Percentiles rank a stretch among this genome's conserved stretches.
Evolutionary conservation across 1,140 invertebrate species (phyloP).

Genomic region (Ditylenchus dipsaci): DNA sequence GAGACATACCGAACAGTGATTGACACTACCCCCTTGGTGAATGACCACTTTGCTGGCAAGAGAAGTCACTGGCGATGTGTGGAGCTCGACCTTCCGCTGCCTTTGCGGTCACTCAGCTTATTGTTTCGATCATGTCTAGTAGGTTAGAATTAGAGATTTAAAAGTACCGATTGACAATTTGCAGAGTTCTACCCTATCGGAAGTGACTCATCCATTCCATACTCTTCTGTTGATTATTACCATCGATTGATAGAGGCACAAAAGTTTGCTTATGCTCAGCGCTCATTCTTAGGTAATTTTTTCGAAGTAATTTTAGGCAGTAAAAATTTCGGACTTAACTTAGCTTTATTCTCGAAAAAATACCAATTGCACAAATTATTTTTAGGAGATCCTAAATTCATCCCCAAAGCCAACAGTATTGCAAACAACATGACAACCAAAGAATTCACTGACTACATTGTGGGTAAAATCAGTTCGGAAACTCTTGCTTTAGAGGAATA

Average conservation of each 20-base stretch:
- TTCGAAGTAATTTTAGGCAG: conserved; percentile 8
- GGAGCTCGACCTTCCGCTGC: conserved; percentile 38
- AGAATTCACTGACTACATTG: conserved; percentile 39
- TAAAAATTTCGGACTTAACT: no score
- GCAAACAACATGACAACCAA: conserved; percentile 42
- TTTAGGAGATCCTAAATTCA: conserved; percentile 75
- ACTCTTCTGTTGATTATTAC: conserved; percentile 62
- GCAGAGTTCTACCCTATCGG: conserved; percentile 42
- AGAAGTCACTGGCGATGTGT: conserved; percentile 37
- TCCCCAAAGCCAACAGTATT: conserved; percentile 62
- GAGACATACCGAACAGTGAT: conserved; percentile 64
- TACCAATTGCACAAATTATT: conserved; percentile 51
- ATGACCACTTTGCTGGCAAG: conserved; percentile 17
- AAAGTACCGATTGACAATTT: conserved; percentile 8
- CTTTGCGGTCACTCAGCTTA: conserved; percentile 48
- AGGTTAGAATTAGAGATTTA: conserved; percentile 16
- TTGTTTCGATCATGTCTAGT: conserved; percentile 41
- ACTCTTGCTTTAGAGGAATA: conserved; percentile 21
- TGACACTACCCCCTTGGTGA: conserved; percentile 62
- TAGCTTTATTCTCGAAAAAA: background rate
- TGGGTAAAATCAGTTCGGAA: conserved; percentile 26
- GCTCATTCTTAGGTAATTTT: conserved; percentile 62
- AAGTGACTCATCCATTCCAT: conserved; percentile 19
- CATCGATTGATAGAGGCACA: conserved; percentile 82
- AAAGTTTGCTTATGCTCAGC: conserved; percentile 81